These are phyloP conservation scores for Agrotis ipsilon DNA, from an alignment of 2,888 invertebrate genomes.

Conservation along the genomic window DNA sequence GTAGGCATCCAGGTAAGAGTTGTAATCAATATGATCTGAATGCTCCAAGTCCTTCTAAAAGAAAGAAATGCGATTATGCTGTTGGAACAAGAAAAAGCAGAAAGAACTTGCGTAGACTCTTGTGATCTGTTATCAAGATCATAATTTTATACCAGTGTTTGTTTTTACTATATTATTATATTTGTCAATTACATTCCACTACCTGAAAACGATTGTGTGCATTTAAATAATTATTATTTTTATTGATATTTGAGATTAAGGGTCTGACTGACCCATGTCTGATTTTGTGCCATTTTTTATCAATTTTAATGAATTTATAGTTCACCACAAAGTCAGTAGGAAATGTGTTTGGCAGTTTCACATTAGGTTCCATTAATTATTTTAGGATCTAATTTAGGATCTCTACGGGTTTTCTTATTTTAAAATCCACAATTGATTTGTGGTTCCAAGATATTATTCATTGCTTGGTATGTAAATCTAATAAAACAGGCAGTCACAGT, in stretches of 20 bases:
- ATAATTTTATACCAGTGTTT: slow-evolving; percentile 74
- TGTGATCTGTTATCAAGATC: slow-evolving; percentile 70
- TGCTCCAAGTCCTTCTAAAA: slow-evolving; percentile 88
- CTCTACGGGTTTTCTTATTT: slow-evolving; percentile 53
- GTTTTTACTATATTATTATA: slow-evolving; percentile 60
- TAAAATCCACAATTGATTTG: slow-evolving; percentile 33
- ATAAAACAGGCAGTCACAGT: slow-evolving; percentile 23
- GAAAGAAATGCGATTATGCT: slow-evolving; percentile 81
- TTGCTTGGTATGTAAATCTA: not conserved
- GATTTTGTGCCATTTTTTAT: slow-evolving; percentile 70
- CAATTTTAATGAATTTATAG: slow-evolving; percentile 52
- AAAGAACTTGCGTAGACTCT: slow-evolving; percentile 84
- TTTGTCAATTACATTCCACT: slow-evolving; percentile 79
- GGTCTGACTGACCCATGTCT: slow-evolving; percentile 66
- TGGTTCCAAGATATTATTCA: slow-evolving; percentile 34
- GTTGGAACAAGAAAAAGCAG: slow-evolving; percentile 86
- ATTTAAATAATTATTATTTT: slow-evolving; percentile 56
- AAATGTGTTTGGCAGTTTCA: slow-evolving; percentile 60
- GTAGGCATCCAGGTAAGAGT: slow-evolving; percentile 83
- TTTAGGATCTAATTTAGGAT: slow-evolving; percentile 37
- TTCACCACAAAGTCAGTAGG: slow-evolving; percentile 52
- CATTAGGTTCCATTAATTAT: slow-evolving; percentile 40
- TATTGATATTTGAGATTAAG: slow-evolving; percentile 67
- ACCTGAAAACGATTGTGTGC: slow-evolving; percentile 58
- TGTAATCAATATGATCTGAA: slow-evolving; percentile 85